A percentile compares a stretch with the other conserved stretches of the same genome.
These are phyloP conservation scores for Chloroclystis v-ata DNA, from an alignment of 2,888 invertebrate species.

Conservation along the genomic window DNA sequence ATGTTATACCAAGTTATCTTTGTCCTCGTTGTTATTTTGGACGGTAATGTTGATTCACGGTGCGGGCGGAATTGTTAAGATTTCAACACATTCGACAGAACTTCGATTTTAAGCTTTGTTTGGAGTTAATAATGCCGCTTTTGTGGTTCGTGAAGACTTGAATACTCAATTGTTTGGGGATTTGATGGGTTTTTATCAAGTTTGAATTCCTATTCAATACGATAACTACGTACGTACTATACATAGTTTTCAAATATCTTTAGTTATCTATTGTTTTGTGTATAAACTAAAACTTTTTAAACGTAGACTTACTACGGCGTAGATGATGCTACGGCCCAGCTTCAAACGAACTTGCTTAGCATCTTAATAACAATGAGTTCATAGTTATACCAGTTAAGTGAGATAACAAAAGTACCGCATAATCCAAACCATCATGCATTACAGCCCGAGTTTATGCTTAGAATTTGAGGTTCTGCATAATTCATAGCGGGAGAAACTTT, in stretches of 20 bases:
- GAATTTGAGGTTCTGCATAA: constrained; percentile 38
- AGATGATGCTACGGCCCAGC: not conserved
- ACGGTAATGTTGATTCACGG: constrained; percentile 2
- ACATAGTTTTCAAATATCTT: too few relatives aligned
- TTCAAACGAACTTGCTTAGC: too few relatives aligned
- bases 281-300: too few relatives aligned
- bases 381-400: not conserved
- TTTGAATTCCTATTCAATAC: too few relatives aligned
- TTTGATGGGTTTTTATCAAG: not conserved
- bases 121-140: constrained; percentile 30
- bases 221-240: too few relatives aligned
- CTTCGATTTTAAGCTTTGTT: constrained; percentile 37
- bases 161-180: constrained; percentile 5
- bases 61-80: constrained; percentile 25
- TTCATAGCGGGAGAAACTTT: constrained; percentile 33
- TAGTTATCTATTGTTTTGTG: too few relatives aligned
- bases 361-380: too few relatives aligned
- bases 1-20: too few relatives aligned
- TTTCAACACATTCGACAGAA: constrained; percentile 44
- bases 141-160: constrained; percentile 18
- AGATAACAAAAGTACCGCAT: constrained; percentile 9
- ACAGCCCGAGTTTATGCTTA: constrained; percentile 36
- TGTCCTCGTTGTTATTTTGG: too few relatives aligned
- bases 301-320: constrained; percentile 1
- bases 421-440: constrained; percentile 19